These are phyloP conservation scores for Elysia crispata DNA, from an alignment of 2,888 invertebrate species.

Conservation along the genomic window DNA sequence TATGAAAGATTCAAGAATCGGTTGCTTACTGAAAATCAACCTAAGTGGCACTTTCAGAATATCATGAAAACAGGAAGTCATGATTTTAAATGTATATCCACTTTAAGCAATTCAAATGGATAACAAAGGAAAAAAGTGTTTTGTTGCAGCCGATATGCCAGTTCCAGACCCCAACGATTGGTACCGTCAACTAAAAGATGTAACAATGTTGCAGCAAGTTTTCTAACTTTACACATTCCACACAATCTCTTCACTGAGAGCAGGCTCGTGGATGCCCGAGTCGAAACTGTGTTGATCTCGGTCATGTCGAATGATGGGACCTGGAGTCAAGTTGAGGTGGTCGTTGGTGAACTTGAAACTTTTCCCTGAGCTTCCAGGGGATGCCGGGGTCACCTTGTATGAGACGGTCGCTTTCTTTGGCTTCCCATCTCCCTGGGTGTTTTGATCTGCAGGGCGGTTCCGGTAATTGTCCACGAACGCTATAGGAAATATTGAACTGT, in stretches of 20 bases:
- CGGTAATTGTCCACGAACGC: neutral
- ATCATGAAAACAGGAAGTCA: too few species aligned
- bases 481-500: neutral
- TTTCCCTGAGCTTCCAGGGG: neutral
- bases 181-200: neutral
- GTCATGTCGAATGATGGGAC: conserved; percentile 48
- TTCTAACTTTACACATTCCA: conserved; percentile 17
- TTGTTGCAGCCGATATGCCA: neutral
- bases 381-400: neutral
- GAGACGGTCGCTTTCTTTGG: neutral
- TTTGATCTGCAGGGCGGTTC: neutral
- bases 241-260: conserved; percentile 19
- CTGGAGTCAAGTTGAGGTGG: conserved; percentile 14
- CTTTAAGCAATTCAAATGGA: too few species aligned
- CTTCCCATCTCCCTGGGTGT: neutral
- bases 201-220: neutral
- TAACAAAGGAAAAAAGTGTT: neutral
- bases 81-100: too few species aligned
- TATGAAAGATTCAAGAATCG: too few species aligned
- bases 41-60: too few species aligned
- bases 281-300: conserved; percentile 63
- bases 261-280: conserved; percentile 62
- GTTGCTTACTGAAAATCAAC: too few species aligned
- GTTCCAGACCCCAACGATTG: neutral
- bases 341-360: neutral